These are phyloP conservation scores for Haplochromis vanheusdeni DNA, from an alignment of 2,113 vertebrate genomes.

Conservation along the genomic window DNA sequence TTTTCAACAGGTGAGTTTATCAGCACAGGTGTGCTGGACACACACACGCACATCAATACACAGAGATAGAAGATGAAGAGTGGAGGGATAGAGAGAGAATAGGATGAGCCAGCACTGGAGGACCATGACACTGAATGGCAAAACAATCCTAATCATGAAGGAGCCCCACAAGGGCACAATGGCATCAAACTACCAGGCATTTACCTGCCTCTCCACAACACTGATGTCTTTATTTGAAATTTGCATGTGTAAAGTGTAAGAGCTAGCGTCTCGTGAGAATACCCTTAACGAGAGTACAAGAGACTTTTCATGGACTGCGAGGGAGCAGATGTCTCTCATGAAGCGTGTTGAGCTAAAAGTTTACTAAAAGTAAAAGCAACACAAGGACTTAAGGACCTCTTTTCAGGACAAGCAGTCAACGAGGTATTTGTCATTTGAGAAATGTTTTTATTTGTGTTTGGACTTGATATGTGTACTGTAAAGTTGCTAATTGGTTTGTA, in stretches of 20 bases:
- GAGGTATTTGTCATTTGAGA: neutral
- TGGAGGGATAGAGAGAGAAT: neutral
- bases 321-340: neutral
- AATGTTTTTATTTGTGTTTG: no score
- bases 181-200: neutral
- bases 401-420: neutral
- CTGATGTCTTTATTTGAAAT: neutral
- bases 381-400: neutral
- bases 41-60: neutral
- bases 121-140: neutral
- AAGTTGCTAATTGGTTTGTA: neutral
- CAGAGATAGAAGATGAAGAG: neutral
- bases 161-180: neutral
- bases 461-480: neutral
- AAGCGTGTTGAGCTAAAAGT: neutral
- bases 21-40: neutral
- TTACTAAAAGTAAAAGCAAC: neutral
- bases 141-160: neutral
- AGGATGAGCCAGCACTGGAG: neutral
- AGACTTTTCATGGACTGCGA: neutral
- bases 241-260: neutral
- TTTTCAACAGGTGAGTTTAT: neutral
- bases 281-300: neutral
- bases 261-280: neutral
- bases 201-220: neutral